Base-by-base conservation (phyloP, 2,888 invertebrate genomes). In the Tenthredo livida region DNA sequence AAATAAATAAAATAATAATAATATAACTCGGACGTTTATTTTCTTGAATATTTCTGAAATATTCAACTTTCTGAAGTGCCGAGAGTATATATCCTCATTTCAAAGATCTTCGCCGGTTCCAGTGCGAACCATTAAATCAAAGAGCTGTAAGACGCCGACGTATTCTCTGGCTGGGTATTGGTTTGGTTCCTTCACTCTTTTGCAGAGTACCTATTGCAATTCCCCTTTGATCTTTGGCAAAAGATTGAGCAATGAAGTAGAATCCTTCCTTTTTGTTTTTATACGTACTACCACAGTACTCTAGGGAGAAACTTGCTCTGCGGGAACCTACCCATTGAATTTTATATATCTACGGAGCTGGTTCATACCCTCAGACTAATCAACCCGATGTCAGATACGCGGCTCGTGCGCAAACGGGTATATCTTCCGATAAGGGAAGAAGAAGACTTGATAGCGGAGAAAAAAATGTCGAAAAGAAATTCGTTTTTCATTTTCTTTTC, bases 181-280 rank as follows among this genome's bases (percentile, higher is more conserved):
- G 54, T 25, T 67, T 0, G 67, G 65, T 25, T 25, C 67, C 67
- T 67, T 67, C 67, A 67, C 67, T 67, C 67, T 67, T 67, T 67
- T 17, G 3, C 67, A 33, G 67, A 67, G 67, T 67, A 67, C 12
- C 25, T 67, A 67, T 67, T 67, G 29, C 67, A 33, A 67, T 29
- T 33, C 17, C 29, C 6, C 67, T 67, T 67, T 67, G 67, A 67
- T 67, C 67, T 67, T 17, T 67, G 29, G 67, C 33, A 33, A 67
- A 67, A 67, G 67, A 67, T 67, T 67, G 67, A 67, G 67, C 67
- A 67, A 67, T 67, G 67, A 67, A 67, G 67, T 67, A 67, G 12
- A 33, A 67, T 33, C 67, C 17, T 67, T 15, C 17, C 25, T 61
- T 33, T 5, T 7, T 17, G 67, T 29, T 61, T 29, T 61, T 61